These are phyloP conservation scores for Danio jaintianensis DNA, from an alignment of 2,797 vertebrate genomes.

Conservation along the genomic window DNA sequence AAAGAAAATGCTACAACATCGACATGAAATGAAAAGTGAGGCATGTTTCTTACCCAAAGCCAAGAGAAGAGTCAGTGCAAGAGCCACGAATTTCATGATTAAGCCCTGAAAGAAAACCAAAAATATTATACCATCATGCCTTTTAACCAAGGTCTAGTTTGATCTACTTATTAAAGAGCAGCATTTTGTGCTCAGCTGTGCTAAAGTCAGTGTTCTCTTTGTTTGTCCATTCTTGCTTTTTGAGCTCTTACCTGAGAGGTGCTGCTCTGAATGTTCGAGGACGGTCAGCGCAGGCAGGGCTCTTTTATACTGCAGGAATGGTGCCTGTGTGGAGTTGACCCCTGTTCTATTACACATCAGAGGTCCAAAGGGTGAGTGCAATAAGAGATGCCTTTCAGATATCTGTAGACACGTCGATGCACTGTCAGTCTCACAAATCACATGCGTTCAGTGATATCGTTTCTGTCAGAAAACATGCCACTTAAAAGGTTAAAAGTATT, in stretches of 20 bases:
- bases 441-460: background rate
- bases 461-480: background rate
- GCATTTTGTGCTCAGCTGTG: background rate
- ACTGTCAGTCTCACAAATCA: background rate
- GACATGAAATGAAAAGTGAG: background rate
- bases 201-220: background rate
- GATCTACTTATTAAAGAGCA: background rate
- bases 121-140: background rate
- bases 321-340: slow-evolving; percentile 60
- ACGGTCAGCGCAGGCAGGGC: background rate
- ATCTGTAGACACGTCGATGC: slow-evolving; percentile 8
- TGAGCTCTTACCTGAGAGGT: slow-evolving; percentile 66
- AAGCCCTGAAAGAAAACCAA: slow-evolving; percentile 35
- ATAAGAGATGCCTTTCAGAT: slow-evolving; percentile 31
- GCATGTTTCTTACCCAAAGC: slow-evolving; percentile 77
- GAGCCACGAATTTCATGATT: slow-evolving; percentile 79
- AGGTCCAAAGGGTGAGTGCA: slow-evolving; percentile 59
- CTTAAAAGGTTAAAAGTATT: background rate
- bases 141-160: background rate
- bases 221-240: slow-evolving; percentile 1
- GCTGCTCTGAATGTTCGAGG: slow-evolving; percentile 57
- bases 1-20: background rate
- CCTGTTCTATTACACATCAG: slow-evolving; percentile 62
- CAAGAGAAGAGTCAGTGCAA: slow-evolving; percentile 80
- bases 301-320: slow-evolving; percentile 49